phyloP scores from a whole-genome alignment of 1,140 invertebrate species.

The Octopus bimaculoides region DNA sequence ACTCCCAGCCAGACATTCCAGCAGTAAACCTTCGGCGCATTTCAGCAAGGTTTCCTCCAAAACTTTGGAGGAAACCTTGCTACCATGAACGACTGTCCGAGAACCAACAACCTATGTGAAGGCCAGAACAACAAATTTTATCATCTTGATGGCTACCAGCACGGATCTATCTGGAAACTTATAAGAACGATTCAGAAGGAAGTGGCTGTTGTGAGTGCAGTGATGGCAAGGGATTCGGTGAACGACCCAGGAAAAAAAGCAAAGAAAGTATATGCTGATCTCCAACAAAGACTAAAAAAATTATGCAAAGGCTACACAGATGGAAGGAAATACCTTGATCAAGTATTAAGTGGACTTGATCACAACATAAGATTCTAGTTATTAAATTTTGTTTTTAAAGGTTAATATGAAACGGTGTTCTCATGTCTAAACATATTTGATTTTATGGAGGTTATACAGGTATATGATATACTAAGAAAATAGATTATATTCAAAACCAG shows the following conservation, averaged over 20 bases:
- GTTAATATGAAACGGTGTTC: too few relatives aligned
- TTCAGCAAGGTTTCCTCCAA: conserved; percentile 13
- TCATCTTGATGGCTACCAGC: conserved; percentile 19
- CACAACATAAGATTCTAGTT: background rate
- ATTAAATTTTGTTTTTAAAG: too few relatives aligned
- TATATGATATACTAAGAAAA: too few relatives aligned
- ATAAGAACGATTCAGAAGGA: conserved; percentile 10
- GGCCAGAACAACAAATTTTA: conserved; percentile 7
- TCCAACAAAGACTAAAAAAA: background rate
- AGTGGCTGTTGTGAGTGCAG: background rate
- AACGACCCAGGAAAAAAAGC: background rate
- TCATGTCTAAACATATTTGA: too few relatives aligned
- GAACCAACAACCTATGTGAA: conserved; percentile 22
- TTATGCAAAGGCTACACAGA: background rate
- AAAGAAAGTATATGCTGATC: conserved; percentile 7
- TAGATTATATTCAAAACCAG: too few relatives aligned
- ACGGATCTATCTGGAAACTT: conserved; percentile 14
- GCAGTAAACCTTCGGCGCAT: background rate
- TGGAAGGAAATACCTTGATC: background rate
- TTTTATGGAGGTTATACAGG: too few relatives aligned
- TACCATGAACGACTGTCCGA: conserved; percentile 10
- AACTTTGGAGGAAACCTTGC: conserved; percentile 15
- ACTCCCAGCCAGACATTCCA: background rate
- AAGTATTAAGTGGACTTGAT: background rate
- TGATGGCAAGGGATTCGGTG: background rate